phyloP scores from a whole-genome alignment of 1,140 invertebrate species.

The Caenorhabditis briggsae region DNA sequence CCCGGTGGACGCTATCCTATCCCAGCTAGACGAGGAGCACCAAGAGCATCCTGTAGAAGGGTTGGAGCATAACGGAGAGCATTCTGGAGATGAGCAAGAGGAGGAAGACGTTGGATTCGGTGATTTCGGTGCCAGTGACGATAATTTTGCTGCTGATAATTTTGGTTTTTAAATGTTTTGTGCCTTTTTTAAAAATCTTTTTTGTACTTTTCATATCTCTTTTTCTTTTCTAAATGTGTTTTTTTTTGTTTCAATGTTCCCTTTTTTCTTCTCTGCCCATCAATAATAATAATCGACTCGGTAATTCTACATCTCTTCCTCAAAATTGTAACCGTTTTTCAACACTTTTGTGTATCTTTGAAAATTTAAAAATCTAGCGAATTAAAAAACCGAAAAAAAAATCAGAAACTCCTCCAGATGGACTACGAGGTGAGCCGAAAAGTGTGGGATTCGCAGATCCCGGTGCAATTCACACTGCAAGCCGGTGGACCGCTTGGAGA shows the following conservation, averaged over 20 bases:
- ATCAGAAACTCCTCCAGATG: conserved; percentile 8
- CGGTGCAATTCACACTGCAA: conserved; percentile 74
- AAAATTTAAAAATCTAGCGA: too few relatives aligned
- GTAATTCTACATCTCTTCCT: too few relatives aligned
- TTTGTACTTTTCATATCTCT: background rate
- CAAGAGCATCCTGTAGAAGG: background rate
- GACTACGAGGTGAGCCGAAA: conserved; percentile 75
- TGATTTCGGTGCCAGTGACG: background rate
- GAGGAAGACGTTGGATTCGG: background rate
- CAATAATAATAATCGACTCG: too few relatives aligned
- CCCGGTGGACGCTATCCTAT: background rate
- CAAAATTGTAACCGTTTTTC: too few relatives aligned
- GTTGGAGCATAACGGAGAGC: background rate
- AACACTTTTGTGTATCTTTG: too few relatives aligned
- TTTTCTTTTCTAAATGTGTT: background rate
- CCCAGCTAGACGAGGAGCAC: background rate
- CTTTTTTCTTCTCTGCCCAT: too few relatives aligned
- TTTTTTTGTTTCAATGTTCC: too few relatives aligned
- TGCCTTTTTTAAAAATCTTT: background rate
- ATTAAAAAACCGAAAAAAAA: background rate
- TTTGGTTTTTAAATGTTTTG: conserved; percentile 4
- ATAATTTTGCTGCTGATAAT: conserved; percentile 44
- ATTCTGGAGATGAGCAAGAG: conserved; percentile 22
- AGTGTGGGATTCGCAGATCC: conserved; percentile 72
- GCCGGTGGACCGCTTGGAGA: conserved; percentile 20